phyloP scores from a whole-genome alignment of 2,888 invertebrate species.

The Mythimna loreyi region DNA sequence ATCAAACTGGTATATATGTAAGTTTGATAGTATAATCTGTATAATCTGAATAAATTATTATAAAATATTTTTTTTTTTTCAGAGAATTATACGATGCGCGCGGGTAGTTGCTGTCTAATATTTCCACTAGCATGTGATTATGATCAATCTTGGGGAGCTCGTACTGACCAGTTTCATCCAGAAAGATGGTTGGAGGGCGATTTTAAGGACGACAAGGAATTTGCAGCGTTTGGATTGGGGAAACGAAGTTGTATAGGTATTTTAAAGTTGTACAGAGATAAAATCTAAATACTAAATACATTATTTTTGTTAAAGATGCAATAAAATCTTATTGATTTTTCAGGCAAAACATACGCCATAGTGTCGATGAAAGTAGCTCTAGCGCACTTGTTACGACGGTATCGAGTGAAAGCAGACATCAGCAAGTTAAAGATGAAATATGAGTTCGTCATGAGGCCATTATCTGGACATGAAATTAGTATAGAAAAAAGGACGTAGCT shows the following conservation, averaged over 20 bases:
- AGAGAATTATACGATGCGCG: slow-evolving; percentile 54
- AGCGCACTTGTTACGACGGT: slow-evolving; percentile 65
- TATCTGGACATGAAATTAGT: slow-evolving; percentile 60
- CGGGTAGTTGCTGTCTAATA: slow-evolving; percentile 34
- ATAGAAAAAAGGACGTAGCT: slow-evolving; percentile 17
- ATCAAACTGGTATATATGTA: too few relatives aligned
- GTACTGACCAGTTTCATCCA: slow-evolving; percentile 45
- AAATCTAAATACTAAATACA: too few relatives aligned
- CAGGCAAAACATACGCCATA: slow-evolving; percentile 70
- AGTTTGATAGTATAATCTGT: too few relatives aligned
- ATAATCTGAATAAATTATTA: too few relatives aligned
- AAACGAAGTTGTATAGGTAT: slow-evolving; percentile 47
- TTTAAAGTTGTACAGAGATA: not conserved
- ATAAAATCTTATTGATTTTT: slow-evolving; percentile 20
- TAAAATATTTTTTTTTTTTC: slow-evolving; percentile 6
- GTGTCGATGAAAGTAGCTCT: slow-evolving; percentile 68
- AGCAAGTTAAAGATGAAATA: slow-evolving; percentile 60
- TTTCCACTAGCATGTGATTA: slow-evolving; percentile 15
- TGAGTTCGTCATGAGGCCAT: slow-evolving; percentile 68
- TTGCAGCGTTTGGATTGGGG: slow-evolving; percentile 39
- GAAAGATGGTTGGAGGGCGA: slow-evolving; percentile 35
- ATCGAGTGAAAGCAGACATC: slow-evolving; percentile 62
- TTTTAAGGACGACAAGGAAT: slow-evolving; percentile 21
- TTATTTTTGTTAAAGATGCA: not conserved
- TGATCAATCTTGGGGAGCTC: slow-evolving; percentile 49